Base-by-base conservation (phyloP, 2,797 vertebrate genomes). In the Rhadinocentrus ornatus region DNA sequence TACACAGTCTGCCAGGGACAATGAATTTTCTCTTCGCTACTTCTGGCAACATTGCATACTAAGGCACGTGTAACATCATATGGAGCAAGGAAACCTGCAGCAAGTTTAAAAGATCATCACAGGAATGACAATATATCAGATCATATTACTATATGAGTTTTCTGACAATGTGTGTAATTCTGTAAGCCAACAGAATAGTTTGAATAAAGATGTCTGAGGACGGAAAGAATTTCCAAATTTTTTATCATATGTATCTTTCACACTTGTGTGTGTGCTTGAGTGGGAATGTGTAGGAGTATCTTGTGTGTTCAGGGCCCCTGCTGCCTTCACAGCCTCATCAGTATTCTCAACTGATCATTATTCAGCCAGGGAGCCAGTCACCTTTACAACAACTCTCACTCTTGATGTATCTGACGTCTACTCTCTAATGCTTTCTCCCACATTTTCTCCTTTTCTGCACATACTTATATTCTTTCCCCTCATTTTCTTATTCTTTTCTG, bases 1-100 rank as follows among this genome's bases (percentile, higher is more conserved):
- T 79, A 76, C 61, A 60, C 78, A 82, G 74, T 81, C 78, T 80
- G 74, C 78, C 78, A 64, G 67, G 22, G 73, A 81, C 73, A 60
- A 83, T 71, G 70, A 81, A 75, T 82, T 22, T 82, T 67, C 58
- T 37, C 61, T 83, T 59, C 62, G 62, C 62, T 57, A 16, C 65
- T 75, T 58, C 53, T 67, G 44, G 55, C n/a, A 66, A 75, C 52
- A 35, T 27, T 57, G 63, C 60, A 80, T 71, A 65, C 68, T 66
- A 78, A 66, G 55, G 55, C 29, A 37, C 27, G 37, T 64, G 39
- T 18, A 34, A 18, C 3, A 50, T 53, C 9, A 27, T 20, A 32
- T 7, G 26, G 26, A 64, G 39, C 8, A 13, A 31, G 0, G 1
- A 20, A 62, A 44, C 4, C 1, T 1, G 59, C 37, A 22, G 39